phyloP scores from a whole-genome alignment of 1,140 invertebrate species.

The Lutraria rhynchaena region DNA sequence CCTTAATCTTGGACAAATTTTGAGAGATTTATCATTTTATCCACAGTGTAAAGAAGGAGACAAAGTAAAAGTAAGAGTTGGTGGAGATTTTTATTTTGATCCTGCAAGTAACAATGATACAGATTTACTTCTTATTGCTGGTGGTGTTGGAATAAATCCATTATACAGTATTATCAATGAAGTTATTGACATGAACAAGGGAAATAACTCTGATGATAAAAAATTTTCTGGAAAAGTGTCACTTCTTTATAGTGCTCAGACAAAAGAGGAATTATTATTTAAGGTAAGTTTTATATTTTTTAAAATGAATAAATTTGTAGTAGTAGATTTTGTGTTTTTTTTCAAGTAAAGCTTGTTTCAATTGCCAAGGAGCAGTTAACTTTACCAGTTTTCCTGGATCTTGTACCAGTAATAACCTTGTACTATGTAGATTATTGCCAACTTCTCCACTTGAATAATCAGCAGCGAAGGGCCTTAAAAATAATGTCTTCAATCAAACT shows the following conservation, averaged over 20 bases:
- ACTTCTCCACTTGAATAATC: too few species aligned
- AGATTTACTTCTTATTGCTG: constrained; percentile 79
- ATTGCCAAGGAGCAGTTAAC: too few species aligned
- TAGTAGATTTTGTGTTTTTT: too few species aligned
- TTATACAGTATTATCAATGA: constrained; percentile 79
- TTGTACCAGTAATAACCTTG: too few species aligned
- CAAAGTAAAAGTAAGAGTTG: constrained; percentile 74
- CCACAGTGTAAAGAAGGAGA: constrained; percentile 77
- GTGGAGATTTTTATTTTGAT: constrained; percentile 81
- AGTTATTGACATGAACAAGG: constrained; percentile 65
- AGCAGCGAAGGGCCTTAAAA: too few species aligned
- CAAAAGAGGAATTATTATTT: constrained; percentile 78
- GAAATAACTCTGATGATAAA: constrained; percentile 13
- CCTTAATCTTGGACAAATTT: too few species aligned
- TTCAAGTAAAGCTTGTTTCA: too few species aligned
- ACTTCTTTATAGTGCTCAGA: constrained; percentile 78
- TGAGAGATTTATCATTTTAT: constrained; percentile 7
- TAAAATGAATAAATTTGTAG: too few species aligned
- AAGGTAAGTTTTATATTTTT: too few species aligned
- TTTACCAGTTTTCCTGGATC: too few species aligned
- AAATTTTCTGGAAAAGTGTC: constrained; percentile 60
- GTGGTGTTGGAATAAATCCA: constrained; percentile 82
- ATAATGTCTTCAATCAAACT: too few species aligned
- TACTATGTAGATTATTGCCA: too few species aligned
- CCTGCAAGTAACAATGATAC: constrained; percentile 31